Evolutionary conservation across 2,888 invertebrate species (phyloP).

Genomic region (Drosophila neonasuta): DNA sequence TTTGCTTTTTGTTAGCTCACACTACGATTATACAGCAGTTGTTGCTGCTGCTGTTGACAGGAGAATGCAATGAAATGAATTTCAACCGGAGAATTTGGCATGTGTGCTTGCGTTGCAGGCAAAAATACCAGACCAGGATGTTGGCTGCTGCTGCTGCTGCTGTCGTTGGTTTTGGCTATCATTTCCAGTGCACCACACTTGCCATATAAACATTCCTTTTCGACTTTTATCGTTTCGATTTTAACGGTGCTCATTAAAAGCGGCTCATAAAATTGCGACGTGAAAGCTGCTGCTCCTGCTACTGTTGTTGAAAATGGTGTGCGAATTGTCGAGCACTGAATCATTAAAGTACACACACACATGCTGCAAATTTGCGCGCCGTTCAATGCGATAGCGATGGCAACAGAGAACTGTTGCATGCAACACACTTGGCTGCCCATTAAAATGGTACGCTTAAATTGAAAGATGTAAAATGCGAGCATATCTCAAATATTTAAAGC

Average conservation of each 20-base stretch:
- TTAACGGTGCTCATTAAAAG: conserved; percentile 52
- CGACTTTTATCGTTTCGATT: conserved; percentile 47
- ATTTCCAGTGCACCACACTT: conserved; percentile 29
- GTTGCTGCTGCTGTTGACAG: conserved; percentile 29
- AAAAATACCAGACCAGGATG: conserved; percentile 24
- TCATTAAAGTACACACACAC: conserved; percentile 32
- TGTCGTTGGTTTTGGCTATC: conserved; percentile 23
- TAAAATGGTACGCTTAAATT: conserved; percentile 19
- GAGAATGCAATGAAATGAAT: conserved; percentile 38
- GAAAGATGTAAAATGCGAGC: conserved; percentile 3
- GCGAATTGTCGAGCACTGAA: conserved; percentile 41
- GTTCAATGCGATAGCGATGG: not conserved
- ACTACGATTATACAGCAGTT: no score
- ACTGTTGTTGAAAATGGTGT: conserved; percentile 30
- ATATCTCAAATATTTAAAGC: conserved; percentile 1
- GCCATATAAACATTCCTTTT: conserved; percentile 29
- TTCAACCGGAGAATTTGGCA: conserved; percentile 33
- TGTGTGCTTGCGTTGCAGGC: conserved; percentile 13
- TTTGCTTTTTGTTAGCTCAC: conserved; percentile 1
- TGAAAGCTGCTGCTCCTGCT: not conserved
- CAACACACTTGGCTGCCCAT: conserved; percentile 18
- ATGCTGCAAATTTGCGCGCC: conserved; percentile 21
- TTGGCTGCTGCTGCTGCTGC: not conserved
- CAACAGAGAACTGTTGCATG: conserved; percentile 17
- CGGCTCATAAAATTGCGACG: conserved; percentile 36